phyloP scores from a whole-genome alignment of 2,113 vertebrate species.

The Murina feae region DNA sequence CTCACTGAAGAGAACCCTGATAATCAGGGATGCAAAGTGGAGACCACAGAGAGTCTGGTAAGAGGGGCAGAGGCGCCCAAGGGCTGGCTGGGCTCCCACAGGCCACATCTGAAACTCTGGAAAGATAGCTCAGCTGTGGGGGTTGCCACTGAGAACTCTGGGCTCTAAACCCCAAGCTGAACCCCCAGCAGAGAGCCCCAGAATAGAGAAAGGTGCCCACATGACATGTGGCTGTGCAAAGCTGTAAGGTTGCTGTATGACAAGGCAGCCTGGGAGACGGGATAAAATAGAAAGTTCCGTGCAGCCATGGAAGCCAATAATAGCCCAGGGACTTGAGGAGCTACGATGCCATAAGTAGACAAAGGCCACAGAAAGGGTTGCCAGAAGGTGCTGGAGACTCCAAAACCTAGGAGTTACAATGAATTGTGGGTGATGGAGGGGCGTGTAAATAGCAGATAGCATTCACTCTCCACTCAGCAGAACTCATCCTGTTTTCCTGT shows the following conservation, averaged over 20 bases:
- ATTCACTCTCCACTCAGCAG: not conserved
- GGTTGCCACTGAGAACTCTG: too few relatives aligned
- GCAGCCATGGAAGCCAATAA: not conserved
- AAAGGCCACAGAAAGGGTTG: not conserved
- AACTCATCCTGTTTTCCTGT: conserved; percentile 17
- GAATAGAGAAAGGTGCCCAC: too few relatives aligned
- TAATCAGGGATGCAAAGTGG: too few relatives aligned
- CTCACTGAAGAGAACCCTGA: too few relatives aligned
- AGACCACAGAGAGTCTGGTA: too few relatives aligned
- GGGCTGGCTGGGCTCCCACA: too few relatives aligned
- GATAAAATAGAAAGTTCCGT: not conserved
- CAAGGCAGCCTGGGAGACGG: not conserved
- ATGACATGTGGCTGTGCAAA: not conserved
- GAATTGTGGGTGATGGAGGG: conserved; percentile 19
- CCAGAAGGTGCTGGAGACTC: not conserved
- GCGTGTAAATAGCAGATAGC: not conserved
- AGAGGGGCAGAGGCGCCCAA: too few relatives aligned
- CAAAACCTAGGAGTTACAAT: not conserved
- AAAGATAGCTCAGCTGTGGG: too few relatives aligned
- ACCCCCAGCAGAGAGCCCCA: too few relatives aligned
- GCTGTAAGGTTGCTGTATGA: not conserved
- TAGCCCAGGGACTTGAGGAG: not conserved
- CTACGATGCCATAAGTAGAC: not conserved
- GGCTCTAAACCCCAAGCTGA: too few relatives aligned
- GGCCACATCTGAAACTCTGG: too few relatives aligned